Conservation (phyloP, 2,888 invertebrate genomes). For the Pomacea canaliculata region DNA sequence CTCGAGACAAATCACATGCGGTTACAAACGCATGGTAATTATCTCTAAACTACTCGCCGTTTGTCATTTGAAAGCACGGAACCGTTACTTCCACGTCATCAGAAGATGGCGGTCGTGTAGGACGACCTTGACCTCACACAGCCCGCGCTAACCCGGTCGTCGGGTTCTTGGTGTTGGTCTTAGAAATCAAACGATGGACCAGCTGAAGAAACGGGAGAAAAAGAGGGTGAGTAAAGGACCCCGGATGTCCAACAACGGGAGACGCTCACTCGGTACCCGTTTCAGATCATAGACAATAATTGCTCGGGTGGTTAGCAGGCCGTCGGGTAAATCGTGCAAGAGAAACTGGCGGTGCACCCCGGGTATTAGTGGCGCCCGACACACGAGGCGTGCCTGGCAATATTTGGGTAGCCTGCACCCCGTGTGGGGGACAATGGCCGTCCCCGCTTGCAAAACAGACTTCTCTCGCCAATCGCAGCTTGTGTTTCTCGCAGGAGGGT, state of each 20-base stretch:
- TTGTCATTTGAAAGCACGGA: too few relatives aligned
- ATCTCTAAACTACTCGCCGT: too few relatives aligned
- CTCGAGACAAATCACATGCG: too few relatives aligned
- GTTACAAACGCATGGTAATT: too few relatives aligned
- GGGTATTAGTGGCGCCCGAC: not conserved
- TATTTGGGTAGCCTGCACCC: slow-evolving; percentile 5
- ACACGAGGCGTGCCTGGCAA: slow-evolving; percentile 17
- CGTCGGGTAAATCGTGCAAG: slow-evolving; percentile 5
- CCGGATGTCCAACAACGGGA: not conserved
- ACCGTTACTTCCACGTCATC: too few relatives aligned
- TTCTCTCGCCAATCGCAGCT: slow-evolving; percentile 4
- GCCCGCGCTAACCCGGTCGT: not conserved
- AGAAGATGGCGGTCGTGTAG: too few relatives aligned
- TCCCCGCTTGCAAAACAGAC: slow-evolving; percentile 7
- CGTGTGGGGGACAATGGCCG: slow-evolving; percentile 15
- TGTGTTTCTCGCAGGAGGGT: not conserved
- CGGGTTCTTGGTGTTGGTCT: too few relatives aligned
- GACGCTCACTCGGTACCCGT: not conserved
- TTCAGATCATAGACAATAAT: not conserved
- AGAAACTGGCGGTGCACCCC: slow-evolving; percentile 1
- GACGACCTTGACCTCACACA: not conserved
- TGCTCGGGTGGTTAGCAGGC: not conserved
- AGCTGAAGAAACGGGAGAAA: not conserved
- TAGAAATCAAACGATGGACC: too few relatives aligned
- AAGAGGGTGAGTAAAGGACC: not conserved